These are phyloP conservation scores for Empidonax traillii DNA, from an alignment of 2,113 vertebrate species.

Conservation along the genomic window DNA sequence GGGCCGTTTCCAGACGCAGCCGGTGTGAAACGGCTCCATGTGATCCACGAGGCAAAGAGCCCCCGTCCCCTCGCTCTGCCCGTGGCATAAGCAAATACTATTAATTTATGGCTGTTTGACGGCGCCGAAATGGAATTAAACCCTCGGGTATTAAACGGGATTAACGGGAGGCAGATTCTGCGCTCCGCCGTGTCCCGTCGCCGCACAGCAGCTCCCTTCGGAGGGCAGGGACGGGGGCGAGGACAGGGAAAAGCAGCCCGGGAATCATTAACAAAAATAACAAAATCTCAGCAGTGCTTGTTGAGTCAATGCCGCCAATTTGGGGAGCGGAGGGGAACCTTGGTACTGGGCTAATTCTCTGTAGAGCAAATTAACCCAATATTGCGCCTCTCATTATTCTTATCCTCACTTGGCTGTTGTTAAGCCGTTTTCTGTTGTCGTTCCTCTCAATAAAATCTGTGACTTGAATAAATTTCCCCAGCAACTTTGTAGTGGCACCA, in stretches of 20 bases:
- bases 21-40: not conserved
- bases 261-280: slow-evolving; percentile 34
- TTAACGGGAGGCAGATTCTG: not conserved
- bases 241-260: not conserved
- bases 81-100: slow-evolving; percentile 12
- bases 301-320: not conserved
- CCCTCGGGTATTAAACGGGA: not conserved
- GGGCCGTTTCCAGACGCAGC: not conserved
- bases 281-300: not conserved
- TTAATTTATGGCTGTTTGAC: not conserved
- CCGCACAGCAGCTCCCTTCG: not conserved
- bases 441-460: slow-evolving; percentile 25
- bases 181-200: not conserved
- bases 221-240: not conserved
- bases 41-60: not conserved
- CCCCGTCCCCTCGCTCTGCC: not conserved
- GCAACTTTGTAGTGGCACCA: slow-evolving; percentile 4
- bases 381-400: not conserved
- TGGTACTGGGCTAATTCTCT: not conserved
- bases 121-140: not conserved
- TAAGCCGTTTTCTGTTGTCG: not conserved
- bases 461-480: slow-evolving; percentile 58
- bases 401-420: not conserved
- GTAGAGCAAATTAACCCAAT: not conserved
- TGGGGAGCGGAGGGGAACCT: not conserved